Evolutionary conservation across 2,888 invertebrate genomes (phyloP), one percentile per base, ranked within the genome.

Genomic region (Stenchaetothrips biformis): DNA sequence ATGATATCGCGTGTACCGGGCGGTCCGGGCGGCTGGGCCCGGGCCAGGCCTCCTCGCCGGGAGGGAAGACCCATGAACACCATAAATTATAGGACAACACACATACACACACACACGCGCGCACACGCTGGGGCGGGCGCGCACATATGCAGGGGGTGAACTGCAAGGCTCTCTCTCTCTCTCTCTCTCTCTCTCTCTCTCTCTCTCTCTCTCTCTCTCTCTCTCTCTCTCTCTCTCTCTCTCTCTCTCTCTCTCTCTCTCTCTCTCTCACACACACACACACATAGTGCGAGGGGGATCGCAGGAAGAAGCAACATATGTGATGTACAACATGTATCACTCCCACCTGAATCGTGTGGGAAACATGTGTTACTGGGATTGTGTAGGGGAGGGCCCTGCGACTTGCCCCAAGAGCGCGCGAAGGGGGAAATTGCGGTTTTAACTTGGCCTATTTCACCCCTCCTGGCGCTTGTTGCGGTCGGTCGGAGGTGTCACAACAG

Each of bases 251-350:
- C 48, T 67, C 47, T 80, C 79, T 81, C 82, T 80, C 82, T 81
- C 80, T 77, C 80, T 79, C 59, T 18, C 78, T 81, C 81, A 81
- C 80, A 2, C 37, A 37, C 37, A 37, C 37, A 37, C 37, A 37
- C 37, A 37, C 37, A 37, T 4, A 37, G 16, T 59, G 59, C 13
- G 59, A 59, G 59, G 59, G 77, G 82, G 78, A 82, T 82, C 83
- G 81, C 82, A 83, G 83, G 82, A 82, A 74, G 77, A 80, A 79
- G 78, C 81, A 80, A 80, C 81, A 81, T 82, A 79, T 77, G 82
- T 79, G 80, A 82, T 82, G 82, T 81, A 59, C 59, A 59, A 18
- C 59, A 13, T 59, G 59, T 59, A 59, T 59, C 59, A 59, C 59
- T 59, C 59, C 59, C 59, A 59, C 59, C 59, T 59, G 59, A 59